A percentile compares a stretch with the other conserved stretches of the same genome.
phyloP scores from a whole-genome alignment of 53 echinoderm and acorn worm species.

The Arbacia lixula region DNA sequence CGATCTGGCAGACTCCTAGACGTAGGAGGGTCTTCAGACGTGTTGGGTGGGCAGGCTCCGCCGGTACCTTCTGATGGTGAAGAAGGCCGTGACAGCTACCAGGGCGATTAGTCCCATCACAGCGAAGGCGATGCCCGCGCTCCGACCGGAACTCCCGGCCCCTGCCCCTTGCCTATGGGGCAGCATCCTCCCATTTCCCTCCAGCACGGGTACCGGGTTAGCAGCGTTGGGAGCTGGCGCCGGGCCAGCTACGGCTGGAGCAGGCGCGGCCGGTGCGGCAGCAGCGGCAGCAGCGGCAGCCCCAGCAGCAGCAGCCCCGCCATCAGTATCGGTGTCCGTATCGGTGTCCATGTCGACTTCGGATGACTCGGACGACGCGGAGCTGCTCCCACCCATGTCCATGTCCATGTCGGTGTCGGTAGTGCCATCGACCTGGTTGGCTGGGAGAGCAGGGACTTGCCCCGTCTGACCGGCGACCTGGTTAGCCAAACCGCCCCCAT shows the following conservation, averaged over 20 bases:
- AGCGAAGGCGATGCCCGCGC: slow-evolving; percentile 18
- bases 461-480: too few relatives aligned
- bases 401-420: too few relatives aligned
- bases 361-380: background rate
- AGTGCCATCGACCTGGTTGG: too few relatives aligned
- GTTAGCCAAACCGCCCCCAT: too few relatives aligned
- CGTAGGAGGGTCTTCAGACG: too few relatives aligned
- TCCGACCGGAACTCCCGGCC: background rate
- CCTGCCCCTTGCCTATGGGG: too few relatives aligned
- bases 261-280: background rate
- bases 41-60: slow-evolving; percentile 10
- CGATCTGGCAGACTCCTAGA: too few relatives aligned
- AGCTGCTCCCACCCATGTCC: too few relatives aligned
- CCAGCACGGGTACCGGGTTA: background rate
- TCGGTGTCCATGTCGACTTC: background rate
- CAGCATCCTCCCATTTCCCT: background rate
- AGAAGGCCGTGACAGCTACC: background rate
- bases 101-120: slow-evolving; percentile 10
- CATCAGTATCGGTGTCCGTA: background rate
- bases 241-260: background rate
- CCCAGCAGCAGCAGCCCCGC: background rate
- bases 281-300: background rate
- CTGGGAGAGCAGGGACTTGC: too few relatives aligned
- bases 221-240: background rate
- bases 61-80: slow-evolving; percentile 18